A percentile compares a stretch with the other conserved stretches of the same genome.
These are phyloP conservation scores for Hypocryptadius cinnamomeus DNA, from an alignment of 2,113 vertebrate species.

Conservation along the genomic window DNA sequence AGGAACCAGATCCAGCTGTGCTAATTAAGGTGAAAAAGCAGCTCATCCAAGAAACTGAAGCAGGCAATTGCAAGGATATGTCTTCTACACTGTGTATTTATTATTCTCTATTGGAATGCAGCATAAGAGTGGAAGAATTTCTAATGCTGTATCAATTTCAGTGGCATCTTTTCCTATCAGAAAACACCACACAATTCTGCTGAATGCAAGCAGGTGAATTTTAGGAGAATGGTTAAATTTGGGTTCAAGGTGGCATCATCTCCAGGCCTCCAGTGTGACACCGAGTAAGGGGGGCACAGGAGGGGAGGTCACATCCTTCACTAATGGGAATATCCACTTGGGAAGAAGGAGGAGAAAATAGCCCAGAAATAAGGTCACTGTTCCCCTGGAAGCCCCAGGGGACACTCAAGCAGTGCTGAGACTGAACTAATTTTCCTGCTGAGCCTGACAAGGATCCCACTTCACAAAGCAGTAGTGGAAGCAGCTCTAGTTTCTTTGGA, in stretches of 20 bases:
- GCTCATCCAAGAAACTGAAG: background rate
- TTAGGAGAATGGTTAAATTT: background rate
- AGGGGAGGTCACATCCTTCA: background rate
- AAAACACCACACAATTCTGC: background rate
- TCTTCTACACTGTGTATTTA: background rate
- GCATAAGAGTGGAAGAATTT: background rate
- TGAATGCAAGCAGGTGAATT: background rate
- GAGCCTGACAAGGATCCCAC: background rate
- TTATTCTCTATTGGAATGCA: background rate
- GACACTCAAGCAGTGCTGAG: background rate
- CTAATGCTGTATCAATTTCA: background rate
- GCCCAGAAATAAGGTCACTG: conserved; percentile 1
- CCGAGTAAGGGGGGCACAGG: background rate
- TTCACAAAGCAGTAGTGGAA: background rate
- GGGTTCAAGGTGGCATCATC: background rate
- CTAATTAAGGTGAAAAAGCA: background rate
- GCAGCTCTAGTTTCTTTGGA: background rate
- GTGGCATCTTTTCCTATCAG: background rate
- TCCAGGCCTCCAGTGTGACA: background rate
- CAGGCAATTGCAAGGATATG: background rate
- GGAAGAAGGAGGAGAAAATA: conserved; percentile 35
- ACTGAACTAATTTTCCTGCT: background rate
- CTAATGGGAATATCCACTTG: background rate
- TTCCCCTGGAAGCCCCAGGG: background rate
- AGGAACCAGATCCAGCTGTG: background rate